phyloP scores from a whole-genome alignment of 2,113 vertebrate genomes.

The Phylloscopus trochiloides region DNA sequence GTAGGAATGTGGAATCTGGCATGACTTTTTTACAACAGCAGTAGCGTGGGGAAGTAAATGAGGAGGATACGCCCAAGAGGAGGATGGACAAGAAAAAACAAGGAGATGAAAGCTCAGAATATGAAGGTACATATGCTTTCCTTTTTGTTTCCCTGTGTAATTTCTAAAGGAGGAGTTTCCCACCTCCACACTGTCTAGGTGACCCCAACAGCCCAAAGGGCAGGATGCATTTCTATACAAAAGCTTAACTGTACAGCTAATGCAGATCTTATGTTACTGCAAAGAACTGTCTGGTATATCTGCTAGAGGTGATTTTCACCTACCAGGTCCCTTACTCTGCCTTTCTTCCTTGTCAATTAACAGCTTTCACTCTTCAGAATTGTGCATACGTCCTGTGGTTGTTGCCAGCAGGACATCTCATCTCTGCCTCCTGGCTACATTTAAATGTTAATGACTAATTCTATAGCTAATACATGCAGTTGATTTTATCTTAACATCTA shows the following conservation, averaged over 20 bases:
- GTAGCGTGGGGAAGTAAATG: rapidly evolving
- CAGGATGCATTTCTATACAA: not conserved
- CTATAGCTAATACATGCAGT: constrained; percentile 35
- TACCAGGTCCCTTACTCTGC: not conserved
- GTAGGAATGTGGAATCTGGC: not conserved
- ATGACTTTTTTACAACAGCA: not conserved
- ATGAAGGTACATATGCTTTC: not conserved
- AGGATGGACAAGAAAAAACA: not conserved
- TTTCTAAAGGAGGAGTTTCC: not conserved
- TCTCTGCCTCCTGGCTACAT: constrained; percentile 30
- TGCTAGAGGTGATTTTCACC: not conserved
- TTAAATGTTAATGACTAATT: constrained; percentile 60
- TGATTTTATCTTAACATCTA: constrained; percentile 49
- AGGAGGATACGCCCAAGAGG: not conserved
- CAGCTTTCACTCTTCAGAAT: not conserved
- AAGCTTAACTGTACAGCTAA: not conserved
- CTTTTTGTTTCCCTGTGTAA: not conserved
- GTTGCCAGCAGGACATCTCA: constrained; percentile 25
- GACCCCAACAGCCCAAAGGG: not conserved
- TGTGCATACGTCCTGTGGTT: not conserved
- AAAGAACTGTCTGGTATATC: not conserved
- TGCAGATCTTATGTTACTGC: not conserved
- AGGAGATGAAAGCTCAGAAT: not conserved
- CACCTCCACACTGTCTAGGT: not conserved
- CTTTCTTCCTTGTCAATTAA: not conserved